phyloP scores from a whole-genome alignment of 2,888 invertebrate species.

The Zele albiditarsus region DNA sequence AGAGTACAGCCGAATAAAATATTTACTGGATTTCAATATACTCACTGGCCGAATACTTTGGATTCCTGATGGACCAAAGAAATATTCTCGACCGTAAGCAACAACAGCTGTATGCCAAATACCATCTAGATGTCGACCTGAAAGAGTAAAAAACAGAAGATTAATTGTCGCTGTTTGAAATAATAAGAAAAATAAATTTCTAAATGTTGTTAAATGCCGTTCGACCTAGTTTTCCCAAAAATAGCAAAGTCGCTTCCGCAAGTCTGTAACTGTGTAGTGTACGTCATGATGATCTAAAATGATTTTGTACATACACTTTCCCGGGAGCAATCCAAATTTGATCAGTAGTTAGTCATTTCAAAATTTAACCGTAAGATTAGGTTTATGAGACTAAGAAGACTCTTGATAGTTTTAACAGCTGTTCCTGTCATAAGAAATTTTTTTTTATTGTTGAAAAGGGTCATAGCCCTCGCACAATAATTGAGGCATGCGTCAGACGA shows the following conservation, averaged over 20 bases:
- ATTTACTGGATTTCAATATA: slow-evolving; percentile 57
- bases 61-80: slow-evolving; percentile 88
- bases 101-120: slow-evolving; percentile 97
- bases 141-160: slow-evolving; percentile 46
- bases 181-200: slow-evolving; percentile 24
- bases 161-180: slow-evolving; percentile 27
- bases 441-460: slow-evolving; percentile 6
- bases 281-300: slow-evolving; percentile 1
- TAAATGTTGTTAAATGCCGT: slow-evolving; percentile 9
- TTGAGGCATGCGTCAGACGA: not conserved
- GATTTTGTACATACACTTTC: slow-evolving; percentile 18
- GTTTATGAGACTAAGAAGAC: not conserved
- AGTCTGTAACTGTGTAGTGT: not conserved
- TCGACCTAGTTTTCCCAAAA: slow-evolving; percentile 61
- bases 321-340: slow-evolving; percentile 25
- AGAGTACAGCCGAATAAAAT: slow-evolving; percentile 6
- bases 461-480: slow-evolving; percentile 13
- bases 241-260: slow-evolving; percentile 55
- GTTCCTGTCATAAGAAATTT: not conserved
- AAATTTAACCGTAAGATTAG: slow-evolving; percentile 20
- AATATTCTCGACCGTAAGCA: slow-evolving; percentile 89
- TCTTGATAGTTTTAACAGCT: not conserved
- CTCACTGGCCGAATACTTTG: slow-evolving; percentile 87
- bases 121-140: slow-evolving; percentile 90
- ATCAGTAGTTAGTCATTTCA: not conserved